Conservation (phyloP, 2,797 vertebrate genomes). For the Eulemur coronatus region DNA sequence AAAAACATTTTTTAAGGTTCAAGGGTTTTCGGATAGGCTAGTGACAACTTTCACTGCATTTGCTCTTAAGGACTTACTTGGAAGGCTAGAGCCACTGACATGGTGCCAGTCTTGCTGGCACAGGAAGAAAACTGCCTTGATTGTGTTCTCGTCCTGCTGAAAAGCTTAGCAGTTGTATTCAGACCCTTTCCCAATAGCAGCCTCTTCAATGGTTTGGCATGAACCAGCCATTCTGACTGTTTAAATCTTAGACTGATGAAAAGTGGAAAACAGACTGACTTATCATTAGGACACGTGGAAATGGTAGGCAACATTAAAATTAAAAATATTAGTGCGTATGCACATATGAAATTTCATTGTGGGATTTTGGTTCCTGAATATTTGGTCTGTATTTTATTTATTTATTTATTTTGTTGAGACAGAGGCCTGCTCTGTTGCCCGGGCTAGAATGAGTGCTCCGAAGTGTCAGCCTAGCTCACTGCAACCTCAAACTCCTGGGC, state of each 20-base stretch:
- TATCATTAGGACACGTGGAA: not conserved
- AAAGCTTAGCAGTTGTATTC: not conserved
- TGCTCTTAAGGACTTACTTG: constrained; percentile 39
- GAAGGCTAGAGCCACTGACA: constrained; percentile 45
- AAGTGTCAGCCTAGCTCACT: no score
- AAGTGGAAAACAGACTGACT: not conserved
- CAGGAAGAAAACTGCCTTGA: not conserved
- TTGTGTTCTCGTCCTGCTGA: constrained; percentile 18
- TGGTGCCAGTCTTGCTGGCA: constrained; percentile 60
- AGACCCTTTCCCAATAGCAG: constrained; percentile 30
- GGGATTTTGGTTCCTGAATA: not conserved
- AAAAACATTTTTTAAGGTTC: constrained; percentile 73
- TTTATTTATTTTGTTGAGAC: no score
- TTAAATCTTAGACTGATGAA: not conserved
- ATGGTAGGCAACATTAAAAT: not conserved
- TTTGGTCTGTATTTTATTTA: not conserved
- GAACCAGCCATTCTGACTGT: not conserved
- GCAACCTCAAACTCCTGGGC: no score
- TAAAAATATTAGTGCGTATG: not conserved
- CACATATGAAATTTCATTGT: not conserved
- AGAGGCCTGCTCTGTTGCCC: no score
- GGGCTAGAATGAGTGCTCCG: no score
- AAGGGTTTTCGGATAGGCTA: constrained; percentile 71
- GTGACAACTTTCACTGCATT: constrained; percentile 23
- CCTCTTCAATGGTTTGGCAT: not conserved